Evolutionary conservation across 2,797 vertebrate species (phyloP), one percentile per base, ranked within the genome.

Genomic region (Limosa lapponica): DNA sequence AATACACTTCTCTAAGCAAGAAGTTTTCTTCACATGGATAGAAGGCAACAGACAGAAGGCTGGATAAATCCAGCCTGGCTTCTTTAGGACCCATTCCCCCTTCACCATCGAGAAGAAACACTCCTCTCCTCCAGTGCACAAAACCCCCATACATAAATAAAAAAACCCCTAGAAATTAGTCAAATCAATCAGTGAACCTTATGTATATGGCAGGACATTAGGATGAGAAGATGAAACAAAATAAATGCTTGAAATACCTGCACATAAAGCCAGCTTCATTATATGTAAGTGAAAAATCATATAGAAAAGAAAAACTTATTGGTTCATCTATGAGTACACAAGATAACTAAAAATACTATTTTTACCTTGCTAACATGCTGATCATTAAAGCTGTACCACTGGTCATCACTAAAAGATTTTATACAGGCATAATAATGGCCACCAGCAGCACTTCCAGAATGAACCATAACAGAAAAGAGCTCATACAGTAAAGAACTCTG

Each of bases 341-440:
- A 46, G 15, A 6, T 8, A 77, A 61, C 28, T 24, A 70, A 70
- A 74, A 73, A 18, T 18, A 25, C 6, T 37, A 36, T n/a, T 98
- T 88, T 98, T 97, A 99, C 99, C 99, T 99, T 99, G 98, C 99
- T 99, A 93, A 99, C 99, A 18, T 99, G 99, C 93, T 99, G 99
- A 97, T 99, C 99, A 36, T 99, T 99, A 98, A 99, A 99, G 97
- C 99, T 99, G 98, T 99, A 99, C 99, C 99, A 99, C 94, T 99
- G 99, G 82, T 99, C 98, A 78, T 99, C 99, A 92, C 98, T 99
- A 82, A 99, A 99, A 65, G 99, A 99, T 96, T 99, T 99, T 98
- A 99, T 99, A 96, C 99, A 99, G 97, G 99, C 99, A n/a, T 99
- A 99, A 96, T 99, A 99, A 98, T 99, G 99, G 78, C 99, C 99